phyloP scores from a whole-genome alignment of 1,140 invertebrate species.

The Aphelenchoides besseyi region DNA sequence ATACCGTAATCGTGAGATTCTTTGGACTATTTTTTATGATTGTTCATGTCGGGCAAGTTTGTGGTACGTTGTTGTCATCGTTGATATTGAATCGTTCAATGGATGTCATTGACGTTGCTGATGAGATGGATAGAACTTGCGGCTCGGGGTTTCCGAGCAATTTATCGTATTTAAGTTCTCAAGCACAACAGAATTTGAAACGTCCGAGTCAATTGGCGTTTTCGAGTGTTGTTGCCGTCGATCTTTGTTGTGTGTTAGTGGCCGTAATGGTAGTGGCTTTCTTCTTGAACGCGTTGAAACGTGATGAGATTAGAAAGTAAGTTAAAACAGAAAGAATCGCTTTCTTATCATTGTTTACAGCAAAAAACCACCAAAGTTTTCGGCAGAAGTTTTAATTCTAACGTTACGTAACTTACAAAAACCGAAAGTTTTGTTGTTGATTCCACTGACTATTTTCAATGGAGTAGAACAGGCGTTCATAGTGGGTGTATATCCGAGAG shows the following conservation, averaged over 20 bases:
- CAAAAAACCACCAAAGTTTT: conserved; percentile 47
- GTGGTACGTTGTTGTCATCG: conserved; percentile 94
- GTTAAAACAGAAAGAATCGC: conserved; percentile 6
- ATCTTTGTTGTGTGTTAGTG: conserved; percentile 77
- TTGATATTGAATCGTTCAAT: conserved; percentile 70
- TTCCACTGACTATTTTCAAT: conserved; percentile 91
- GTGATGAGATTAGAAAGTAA: conserved; percentile 63
- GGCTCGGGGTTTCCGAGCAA: conserved; percentile 48
- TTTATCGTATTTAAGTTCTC: conserved; percentile 28
- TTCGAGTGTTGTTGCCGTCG: conserved; percentile 76
- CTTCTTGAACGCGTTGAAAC: conserved; percentile 82
- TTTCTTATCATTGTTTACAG: conserved; percentile 27
- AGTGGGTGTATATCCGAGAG: conserved; percentile 79
- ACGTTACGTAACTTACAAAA: conserved; percentile 49
- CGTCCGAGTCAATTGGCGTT: conserved; percentile 74
- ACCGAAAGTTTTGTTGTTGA: conserved; percentile 80
- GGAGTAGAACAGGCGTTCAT: conserved; percentile 95
- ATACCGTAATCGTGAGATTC: conserved; percentile 82
- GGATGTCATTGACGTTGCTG: conserved; percentile 20
- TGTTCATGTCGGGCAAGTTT: conserved; percentile 88
- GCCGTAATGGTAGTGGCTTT: conserved; percentile 80
- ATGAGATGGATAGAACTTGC: conserved; percentile 52
- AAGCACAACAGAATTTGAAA: conserved; percentile 66
- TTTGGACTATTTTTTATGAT: conserved; percentile 97
- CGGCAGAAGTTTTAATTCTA: conserved; percentile 44